Conservation (phyloP, 2,888 invertebrate species). For the Rhopalosiphum nymphaeae region DNA sequence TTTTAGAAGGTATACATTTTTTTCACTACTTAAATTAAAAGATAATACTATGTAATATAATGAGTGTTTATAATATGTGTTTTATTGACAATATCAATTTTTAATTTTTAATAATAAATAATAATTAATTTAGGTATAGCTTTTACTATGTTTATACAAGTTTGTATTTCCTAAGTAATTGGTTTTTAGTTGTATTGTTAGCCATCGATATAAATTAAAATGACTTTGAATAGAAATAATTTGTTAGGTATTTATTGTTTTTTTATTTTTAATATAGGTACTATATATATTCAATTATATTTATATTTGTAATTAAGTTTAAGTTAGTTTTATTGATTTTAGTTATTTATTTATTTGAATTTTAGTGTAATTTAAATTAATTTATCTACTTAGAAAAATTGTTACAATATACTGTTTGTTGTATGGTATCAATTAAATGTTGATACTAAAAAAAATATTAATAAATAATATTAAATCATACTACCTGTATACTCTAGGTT, state of each 20-base stretch:
- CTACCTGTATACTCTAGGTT: background rate
- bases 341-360: background rate
- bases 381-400: background rate
- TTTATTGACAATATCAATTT: background rate
- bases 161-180: background rate
- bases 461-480: background rate
- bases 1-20: background rate
- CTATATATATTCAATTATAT: background rate
- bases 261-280: background rate
- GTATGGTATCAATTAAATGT: background rate
- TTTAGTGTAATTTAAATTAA: background rate
- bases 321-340: background rate
- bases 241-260: background rate
- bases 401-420: background rate
- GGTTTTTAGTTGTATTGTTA: background rate
- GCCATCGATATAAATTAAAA: slow-evolving; percentile 16
- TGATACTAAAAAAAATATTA: background rate
- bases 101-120: background rate
- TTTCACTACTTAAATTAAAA: background rate
- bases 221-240: slow-evolving; percentile 39
- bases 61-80: background rate
- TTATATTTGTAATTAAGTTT: background rate
- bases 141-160: background rate
- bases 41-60: background rate
- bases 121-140: background rate